Conservation (phyloP, 1,140 invertebrate species). For the Macrotrachela quadricornifera region DNA sequence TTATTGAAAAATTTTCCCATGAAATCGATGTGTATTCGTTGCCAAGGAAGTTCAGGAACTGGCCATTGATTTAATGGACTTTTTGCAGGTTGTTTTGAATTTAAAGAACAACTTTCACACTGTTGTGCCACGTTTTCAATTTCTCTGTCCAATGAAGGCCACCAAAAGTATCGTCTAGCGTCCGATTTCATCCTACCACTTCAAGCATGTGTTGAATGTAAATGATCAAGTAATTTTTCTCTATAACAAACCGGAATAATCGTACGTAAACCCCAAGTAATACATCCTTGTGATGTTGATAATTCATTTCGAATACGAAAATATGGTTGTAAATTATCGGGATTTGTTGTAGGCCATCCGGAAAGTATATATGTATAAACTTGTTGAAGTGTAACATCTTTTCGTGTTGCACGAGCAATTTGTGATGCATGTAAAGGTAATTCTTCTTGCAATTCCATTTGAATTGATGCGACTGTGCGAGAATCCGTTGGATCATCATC, state of each 20-base stretch:
- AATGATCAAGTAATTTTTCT: slow-evolving; percentile 14
- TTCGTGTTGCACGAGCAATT: neutral
- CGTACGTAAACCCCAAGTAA: slow-evolving; percentile 8
- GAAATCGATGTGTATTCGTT: slow-evolving; percentile 33
- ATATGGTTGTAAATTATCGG: neutral
- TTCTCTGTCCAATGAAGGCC: slow-evolving; percentile 27
- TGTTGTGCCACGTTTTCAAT: slow-evolving; percentile 14
- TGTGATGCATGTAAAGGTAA: neutral
- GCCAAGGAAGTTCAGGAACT: slow-evolving; percentile 23
- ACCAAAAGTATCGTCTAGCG: slow-evolving; percentile 28
- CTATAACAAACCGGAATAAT: slow-evolving; percentile 16
- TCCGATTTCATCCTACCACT: slow-evolving; percentile 28
- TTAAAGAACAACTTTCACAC: slow-evolving; percentile 14
- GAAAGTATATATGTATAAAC: neutral
- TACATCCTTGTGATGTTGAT: neutral
- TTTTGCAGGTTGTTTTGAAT: slow-evolving; percentile 11
- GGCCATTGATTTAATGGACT: slow-evolving; percentile 17
- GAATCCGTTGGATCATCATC: neutral
- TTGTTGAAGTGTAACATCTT: too few species aligned
- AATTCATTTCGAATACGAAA: neutral
- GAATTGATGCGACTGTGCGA: neutral
- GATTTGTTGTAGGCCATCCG: neutral
- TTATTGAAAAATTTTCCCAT: slow-evolving; percentile 25
- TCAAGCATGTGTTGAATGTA: slow-evolving; percentile 28
- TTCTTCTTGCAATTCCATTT: neutral